phyloP scores from a whole-genome alignment of 2,797 vertebrate species.

The Tragelaphus eurycerus region DNA sequence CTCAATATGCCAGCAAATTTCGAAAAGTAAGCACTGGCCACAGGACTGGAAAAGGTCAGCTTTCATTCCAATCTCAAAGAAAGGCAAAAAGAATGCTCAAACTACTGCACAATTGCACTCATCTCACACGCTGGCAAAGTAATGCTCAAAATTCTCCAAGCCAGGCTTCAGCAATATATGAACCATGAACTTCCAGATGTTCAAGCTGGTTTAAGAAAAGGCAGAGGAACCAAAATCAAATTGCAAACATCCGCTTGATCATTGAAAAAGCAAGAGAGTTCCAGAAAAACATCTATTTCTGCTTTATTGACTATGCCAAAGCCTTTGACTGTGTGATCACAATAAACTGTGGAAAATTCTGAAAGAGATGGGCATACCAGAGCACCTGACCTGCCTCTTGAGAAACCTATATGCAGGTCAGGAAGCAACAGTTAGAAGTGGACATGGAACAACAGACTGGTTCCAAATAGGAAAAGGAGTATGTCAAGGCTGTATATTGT shows the following conservation, averaged over 20 bases:
- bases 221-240: not conserved
- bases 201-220: not conserved
- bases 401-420: no score
- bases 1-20: not conserved
- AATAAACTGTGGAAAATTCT: no score
- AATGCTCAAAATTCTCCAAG: not conserved
- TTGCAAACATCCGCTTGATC: not conserved
- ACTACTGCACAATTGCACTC: not conserved
- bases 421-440: no score
- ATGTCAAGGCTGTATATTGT: not conserved
- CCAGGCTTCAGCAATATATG: not conserved
- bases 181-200: not conserved
- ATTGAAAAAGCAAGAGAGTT: not conserved
- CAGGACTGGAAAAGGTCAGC: not conserved
- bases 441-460: no score
- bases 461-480: no score
- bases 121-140: not conserved
- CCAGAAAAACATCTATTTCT: not conserved
- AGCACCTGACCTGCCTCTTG: no score
- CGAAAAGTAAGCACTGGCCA: not conserved
- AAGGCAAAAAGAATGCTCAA: not conserved
- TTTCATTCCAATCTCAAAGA: not conserved
- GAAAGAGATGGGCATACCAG: no score
- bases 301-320: not conserved
- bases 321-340: no score